phyloP scores from a whole-genome alignment of 2,797 vertebrate genomes.

The Cyprinodon diabolis region DNA sequence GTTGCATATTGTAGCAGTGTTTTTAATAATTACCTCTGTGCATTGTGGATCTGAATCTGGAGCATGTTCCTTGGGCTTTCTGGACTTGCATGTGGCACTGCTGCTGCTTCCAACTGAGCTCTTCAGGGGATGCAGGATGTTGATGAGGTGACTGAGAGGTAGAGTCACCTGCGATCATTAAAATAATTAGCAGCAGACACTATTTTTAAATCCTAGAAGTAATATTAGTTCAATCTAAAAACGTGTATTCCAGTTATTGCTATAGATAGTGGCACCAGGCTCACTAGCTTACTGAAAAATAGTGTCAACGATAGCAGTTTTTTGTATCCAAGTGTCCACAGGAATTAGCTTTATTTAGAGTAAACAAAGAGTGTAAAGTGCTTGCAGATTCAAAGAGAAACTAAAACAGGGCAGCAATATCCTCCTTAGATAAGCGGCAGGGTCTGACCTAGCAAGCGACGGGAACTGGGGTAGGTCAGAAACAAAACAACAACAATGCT shows the following conservation, averaged over 20 bases:
- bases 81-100: constrained; percentile 68
- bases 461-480: too few relatives aligned
- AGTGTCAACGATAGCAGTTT: not conserved
- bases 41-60: constrained; percentile 80
- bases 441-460: constrained; percentile 34
- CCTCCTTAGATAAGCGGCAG: not conserved
- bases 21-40: constrained; percentile 81
- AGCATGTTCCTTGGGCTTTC: constrained; percentile 75
- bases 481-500: constrained; percentile 55
- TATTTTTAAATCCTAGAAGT: not conserved
- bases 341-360: not conserved
- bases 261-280: not conserved
- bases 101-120: constrained; percentile 76
- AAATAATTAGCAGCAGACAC: not conserved
- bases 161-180: constrained; percentile 87
- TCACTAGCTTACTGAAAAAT: not conserved
- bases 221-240: not conserved
- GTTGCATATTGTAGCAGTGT: not conserved
- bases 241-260: not conserved
- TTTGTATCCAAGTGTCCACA: not conserved
- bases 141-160: constrained; percentile 95
- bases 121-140: constrained; percentile 91
- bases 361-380: not conserved
- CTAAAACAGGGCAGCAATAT: not conserved
- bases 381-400: too few relatives aligned